Evolutionary conservation across 1,140 invertebrate species (phyloP).

Genomic region (Heliconius hermathena): DNA sequence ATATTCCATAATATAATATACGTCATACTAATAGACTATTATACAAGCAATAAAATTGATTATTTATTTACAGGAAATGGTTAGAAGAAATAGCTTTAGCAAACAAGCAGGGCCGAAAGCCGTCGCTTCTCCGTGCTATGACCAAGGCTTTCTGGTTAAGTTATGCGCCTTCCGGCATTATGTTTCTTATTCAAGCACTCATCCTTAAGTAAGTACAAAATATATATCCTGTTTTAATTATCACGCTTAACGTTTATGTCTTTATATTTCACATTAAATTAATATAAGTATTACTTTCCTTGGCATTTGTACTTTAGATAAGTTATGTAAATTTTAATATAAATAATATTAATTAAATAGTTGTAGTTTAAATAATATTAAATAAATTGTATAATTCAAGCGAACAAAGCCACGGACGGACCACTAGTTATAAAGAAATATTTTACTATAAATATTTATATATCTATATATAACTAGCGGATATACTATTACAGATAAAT

Average conservation of each 20-base stretch:
- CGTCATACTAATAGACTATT: not conserved
- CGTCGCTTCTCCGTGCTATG: constrained; percentile 75
- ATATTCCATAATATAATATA: too few relatives aligned
- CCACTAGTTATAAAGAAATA: too few relatives aligned
- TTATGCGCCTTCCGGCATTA: constrained; percentile 75
- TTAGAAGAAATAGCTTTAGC: constrained; percentile 75
- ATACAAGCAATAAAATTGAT: not conserved
- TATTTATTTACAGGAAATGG: constrained; percentile 76
- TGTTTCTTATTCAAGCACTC: constrained; percentile 75
- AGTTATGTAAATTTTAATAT: too few relatives aligned
- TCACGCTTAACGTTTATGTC: not conserved
- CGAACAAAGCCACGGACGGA: too few relatives aligned
- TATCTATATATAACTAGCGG: too few relatives aligned
- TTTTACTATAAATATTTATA: too few relatives aligned
- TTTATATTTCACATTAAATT: not conserved
- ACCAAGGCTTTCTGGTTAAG: constrained; percentile 77
- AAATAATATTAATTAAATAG: too few relatives aligned
- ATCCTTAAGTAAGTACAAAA: constrained; percentile 63
- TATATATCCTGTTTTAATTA: not conserved
- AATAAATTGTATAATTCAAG: too few relatives aligned
- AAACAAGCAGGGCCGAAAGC: constrained; percentile 69
- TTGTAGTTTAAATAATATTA: too few relatives aligned
- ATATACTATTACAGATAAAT: too few relatives aligned
- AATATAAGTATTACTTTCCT: not conserved
- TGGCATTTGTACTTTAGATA: too few relatives aligned